A percentile compares a stretch with the other conserved stretches of the same genome.
Conservation (phyloP, 2,888 invertebrate species). For the Tanytarsus gracilentus region DNA sequence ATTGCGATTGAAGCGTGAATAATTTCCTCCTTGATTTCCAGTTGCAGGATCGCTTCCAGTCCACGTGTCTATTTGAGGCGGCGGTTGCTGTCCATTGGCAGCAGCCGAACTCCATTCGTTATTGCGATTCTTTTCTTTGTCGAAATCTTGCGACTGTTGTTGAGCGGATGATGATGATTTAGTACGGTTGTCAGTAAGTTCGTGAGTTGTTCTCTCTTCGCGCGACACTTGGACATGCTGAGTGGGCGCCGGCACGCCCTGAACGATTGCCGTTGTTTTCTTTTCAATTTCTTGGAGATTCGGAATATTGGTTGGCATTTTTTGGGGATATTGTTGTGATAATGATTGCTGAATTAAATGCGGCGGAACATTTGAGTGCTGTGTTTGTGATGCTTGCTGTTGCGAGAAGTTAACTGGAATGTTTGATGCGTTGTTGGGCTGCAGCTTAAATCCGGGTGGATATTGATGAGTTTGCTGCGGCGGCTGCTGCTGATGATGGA, state of each 20-base stretch:
- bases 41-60: neutral
- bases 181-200: too few relatives aligned
- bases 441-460: slow-evolving; percentile 21
- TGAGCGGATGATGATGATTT: too few relatives aligned
- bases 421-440: slow-evolving; percentile 10
- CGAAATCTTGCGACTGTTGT: slow-evolving; percentile 2
- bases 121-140: slow-evolving; percentile 1
- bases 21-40: neutral
- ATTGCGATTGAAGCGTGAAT: neutral
- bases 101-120: neutral
- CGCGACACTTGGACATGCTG: neutral
- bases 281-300: slow-evolving; percentile 8
- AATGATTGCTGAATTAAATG: slow-evolving; percentile 9
- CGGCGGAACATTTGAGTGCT: neutral
- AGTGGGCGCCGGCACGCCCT: neutral
- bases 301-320: slow-evolving; percentile 11
- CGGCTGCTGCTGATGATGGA: slow-evolving; percentile 1
- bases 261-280: slow-evolving; percentile 23
- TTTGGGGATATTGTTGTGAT: slow-evolving; percentile 1
- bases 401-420: slow-evolving; percentile 18
- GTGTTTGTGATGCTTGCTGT: neutral
- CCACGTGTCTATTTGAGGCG: slow-evolving; percentile 25
- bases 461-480: slow-evolving; percentile 2
- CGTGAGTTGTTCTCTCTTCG: neutral
- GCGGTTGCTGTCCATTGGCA: slow-evolving; percentile 7